Conservation (phyloP, 1,140 invertebrate genomes). For the Manduca sexta region DNA sequence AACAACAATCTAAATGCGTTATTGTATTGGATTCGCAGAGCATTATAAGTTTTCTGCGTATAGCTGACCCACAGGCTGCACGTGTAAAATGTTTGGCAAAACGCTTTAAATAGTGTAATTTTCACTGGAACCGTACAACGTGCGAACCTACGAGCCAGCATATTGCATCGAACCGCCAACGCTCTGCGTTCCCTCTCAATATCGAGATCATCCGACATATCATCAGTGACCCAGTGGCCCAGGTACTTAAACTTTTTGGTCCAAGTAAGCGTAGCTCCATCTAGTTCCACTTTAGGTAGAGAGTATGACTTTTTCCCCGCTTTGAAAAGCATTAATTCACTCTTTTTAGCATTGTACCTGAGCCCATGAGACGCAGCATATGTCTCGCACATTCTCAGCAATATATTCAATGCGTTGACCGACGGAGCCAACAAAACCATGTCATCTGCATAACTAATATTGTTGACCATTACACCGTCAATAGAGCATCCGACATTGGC, state of each 20-base stretch:
- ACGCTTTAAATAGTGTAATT: no score
- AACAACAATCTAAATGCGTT: no score
- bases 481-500: slow-evolving; percentile 1
- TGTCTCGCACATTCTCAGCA: no score
- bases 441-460: slow-evolving; percentile 10
- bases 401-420: neutral
- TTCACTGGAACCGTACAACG: no score
- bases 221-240: neutral
- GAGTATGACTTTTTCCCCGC: neutral
- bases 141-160: neutral
- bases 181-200: neutral
- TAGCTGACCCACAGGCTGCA: no score
- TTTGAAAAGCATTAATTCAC: neutral
- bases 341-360: no score
- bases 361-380: no score
- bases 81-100: no score
- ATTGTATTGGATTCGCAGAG: no score
- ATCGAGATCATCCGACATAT: no score
- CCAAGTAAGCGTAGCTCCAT: neutral
- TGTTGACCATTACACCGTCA: neutral
- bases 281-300: neutral
- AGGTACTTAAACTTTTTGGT: neutral
- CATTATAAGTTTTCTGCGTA: no score
- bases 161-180: neutral
- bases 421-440: slow-evolving; percentile 2